These are phyloP conservation scores for Drosophila sp. DNA, from an alignment of 1,140 invertebrate genomes.

Conservation along the genomic window DNA sequence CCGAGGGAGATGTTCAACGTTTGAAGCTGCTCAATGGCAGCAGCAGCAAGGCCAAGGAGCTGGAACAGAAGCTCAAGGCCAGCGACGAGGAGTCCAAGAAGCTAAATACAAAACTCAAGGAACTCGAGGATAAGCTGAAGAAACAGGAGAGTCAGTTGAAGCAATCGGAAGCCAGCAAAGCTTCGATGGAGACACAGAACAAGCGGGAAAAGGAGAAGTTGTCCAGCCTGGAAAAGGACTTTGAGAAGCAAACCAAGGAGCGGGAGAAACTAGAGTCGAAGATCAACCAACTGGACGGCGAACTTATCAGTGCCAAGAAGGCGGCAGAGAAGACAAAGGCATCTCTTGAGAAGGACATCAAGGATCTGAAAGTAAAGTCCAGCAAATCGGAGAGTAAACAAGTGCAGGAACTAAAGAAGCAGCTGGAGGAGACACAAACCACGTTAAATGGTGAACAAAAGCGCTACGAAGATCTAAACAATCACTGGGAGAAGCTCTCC, in stretches of 20 bases:
- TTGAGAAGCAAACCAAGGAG: conserved; percentile 87
- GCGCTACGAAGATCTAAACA: conserved; percentile 91
- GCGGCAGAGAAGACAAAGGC: conserved; percentile 85
- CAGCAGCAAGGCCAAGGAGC: conserved; percentile 62
- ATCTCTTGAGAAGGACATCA: conserved; percentile 86
- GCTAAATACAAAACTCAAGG: conserved; percentile 66
- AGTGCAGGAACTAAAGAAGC: conserved; percentile 88
- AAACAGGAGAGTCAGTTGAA: conserved; percentile 77
- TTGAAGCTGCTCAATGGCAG: conserved; percentile 61
- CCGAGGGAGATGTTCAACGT: conserved; percentile 74
- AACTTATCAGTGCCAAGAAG: conserved; percentile 86
- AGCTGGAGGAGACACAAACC: conserved; percentile 87
- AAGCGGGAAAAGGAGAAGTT: conserved; percentile 86
- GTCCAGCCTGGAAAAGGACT: conserved; percentile 87
- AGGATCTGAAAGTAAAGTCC: conserved; percentile 86
- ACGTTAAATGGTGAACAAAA: conserved; percentile 88
- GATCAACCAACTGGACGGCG: conserved; percentile 74
- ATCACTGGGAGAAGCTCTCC: conserved; percentile 92
- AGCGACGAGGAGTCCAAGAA: conserved; percentile 77
- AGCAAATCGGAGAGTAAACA: conserved; percentile 85
- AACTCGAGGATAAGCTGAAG: conserved; percentile 79
- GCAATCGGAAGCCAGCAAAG: conserved; percentile 64
- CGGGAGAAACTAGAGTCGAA: conserved; percentile 74
- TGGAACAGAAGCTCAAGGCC: conserved; percentile 77
- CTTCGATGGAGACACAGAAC: conserved; percentile 60